These are phyloP conservation scores for Tetragonula carbonaria DNA, from an alignment of 2,888 invertebrate genomes.

Conservation along the genomic window DNA sequence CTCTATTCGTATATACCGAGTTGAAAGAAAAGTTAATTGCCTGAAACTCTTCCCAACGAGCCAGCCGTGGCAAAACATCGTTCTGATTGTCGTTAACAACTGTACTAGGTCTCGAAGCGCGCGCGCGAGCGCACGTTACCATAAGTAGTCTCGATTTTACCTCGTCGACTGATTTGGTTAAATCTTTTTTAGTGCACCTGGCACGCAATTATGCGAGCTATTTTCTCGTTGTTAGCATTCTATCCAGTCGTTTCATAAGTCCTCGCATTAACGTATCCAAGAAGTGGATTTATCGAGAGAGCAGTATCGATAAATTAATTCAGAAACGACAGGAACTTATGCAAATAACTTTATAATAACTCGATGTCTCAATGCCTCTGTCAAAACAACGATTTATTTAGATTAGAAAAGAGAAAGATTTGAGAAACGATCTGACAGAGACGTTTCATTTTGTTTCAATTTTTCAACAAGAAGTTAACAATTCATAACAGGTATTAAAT, in stretches of 20 bases:
- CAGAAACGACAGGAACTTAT: background rate
- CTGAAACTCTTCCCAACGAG: constrained; percentile 37
- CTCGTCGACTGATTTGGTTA: constrained; percentile 47
- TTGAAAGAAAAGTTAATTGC: constrained; percentile 55
- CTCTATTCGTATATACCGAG: constrained; percentile 24
- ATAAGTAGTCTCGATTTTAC: constrained; percentile 31
- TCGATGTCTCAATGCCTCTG: background rate
- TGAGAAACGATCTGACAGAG: background rate
- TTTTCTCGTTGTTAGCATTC: constrained; percentile 15
- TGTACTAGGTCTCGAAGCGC: constrained; percentile 29
- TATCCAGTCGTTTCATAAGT: constrained; percentile 5
- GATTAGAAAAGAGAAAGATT: background rate
- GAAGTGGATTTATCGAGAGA: background rate
- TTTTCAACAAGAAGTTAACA: background rate
- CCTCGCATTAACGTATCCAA: background rate
- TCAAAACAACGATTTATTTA: background rate
- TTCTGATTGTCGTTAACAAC: constrained; percentile 38
- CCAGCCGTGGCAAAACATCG: constrained; percentile 35
- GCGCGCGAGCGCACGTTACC: constrained; percentile 18
- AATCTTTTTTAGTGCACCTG: constrained; percentile 42
- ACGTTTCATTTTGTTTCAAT: background rate
- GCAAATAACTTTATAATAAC: background rate
- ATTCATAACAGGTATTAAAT: background rate
- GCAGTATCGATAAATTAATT: background rate
- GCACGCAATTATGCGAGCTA: constrained; percentile 34